Percentiles rank a stretch among this genome's conserved stretches.
Conservation (phyloP, 2,888 invertebrate species). For the Creontiades dilutus region DNA sequence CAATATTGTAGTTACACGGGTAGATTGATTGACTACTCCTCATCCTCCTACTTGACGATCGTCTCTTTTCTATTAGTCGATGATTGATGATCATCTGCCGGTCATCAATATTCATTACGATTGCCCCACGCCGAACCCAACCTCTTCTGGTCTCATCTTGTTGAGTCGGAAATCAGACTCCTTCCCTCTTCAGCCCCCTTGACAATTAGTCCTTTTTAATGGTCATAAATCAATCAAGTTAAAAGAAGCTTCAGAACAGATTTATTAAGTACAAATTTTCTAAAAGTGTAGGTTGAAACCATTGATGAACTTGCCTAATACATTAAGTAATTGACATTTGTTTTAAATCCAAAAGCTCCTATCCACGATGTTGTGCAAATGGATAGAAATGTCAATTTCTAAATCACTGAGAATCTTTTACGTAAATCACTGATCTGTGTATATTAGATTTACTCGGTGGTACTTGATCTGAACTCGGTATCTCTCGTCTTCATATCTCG, state of each 20-base stretch:
- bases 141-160: slow-evolving; percentile 21
- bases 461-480: too few relatives aligned
- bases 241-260: slow-evolving; percentile 12
- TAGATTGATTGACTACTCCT: slow-evolving; percentile 53
- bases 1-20: slow-evolving; percentile 52
- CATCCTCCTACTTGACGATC: slow-evolving; percentile 58
- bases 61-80: slow-evolving; percentile 62
- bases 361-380: too few relatives aligned
- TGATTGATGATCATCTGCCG: slow-evolving; percentile 64
- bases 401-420: too few relatives aligned
- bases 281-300: too few relatives aligned
- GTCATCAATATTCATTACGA: slow-evolving; percentile 69
- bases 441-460: too few relatives aligned
- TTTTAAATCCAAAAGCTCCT: too few relatives aligned
- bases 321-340: too few relatives aligned
- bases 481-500: too few relatives aligned
- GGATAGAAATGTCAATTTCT: too few relatives aligned
- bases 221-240: slow-evolving; percentile 59
- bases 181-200: slow-evolving; percentile 17
- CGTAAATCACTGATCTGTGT: too few relatives aligned
- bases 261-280: slow-evolving; percentile 12
- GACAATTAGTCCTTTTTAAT: slow-evolving; percentile 65
- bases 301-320: too few relatives aligned
- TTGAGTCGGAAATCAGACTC: slow-evolving; percentile 60
- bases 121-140: slow-evolving; percentile 47